Base-by-base conservation (phyloP, 2,888 invertebrate species). In the Sinhomidia bicolor region DNA sequence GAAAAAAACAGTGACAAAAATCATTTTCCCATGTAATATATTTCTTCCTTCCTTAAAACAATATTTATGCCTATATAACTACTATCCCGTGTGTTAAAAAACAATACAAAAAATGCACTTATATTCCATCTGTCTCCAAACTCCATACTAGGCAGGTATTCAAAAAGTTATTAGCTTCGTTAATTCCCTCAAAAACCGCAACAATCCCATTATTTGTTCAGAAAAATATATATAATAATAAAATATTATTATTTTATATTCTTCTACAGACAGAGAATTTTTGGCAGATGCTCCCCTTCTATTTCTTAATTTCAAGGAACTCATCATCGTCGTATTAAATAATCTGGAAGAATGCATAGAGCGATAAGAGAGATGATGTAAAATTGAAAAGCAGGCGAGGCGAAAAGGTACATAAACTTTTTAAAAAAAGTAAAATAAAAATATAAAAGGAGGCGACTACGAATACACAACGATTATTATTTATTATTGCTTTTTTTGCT, bases 1-100 rank as follows among this genome's bases (percentile, higher is more conserved):
- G n/a, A n/a, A n/a, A n/a, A n/a, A n/a, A n/a, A n/a, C 57, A 86
- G 86, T 87, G 81, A 81, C 86, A 87, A 87, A 86, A 87, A 79
- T 87, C 54, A 68, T 79, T 62, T 84, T 85, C 85, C 79, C 85
- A 79, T 84, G 76, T 23, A 60, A 84, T 60, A 26, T 41, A 68
- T 41, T 36, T 36, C 7, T 41, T 68, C 26, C 20, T 17, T 41
- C 20, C 36, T 57, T 47, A 65, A 65, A 65, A 71, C 60, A 80
- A 80, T 80, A 80, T 60, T 36, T 60, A 36, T 41, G 57, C n/a
- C n/a, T n/a, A n/a, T n/a, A n/a, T n/a, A n/a, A n/a, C n/a, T n/a
- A n/a, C n/a, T n/a, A n/a, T n/a, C n/a, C n/a, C n/a, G n/a, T n/a
- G n/a, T n/a, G n/a, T n/a, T n/a, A n/a, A n/a, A 29, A 23, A 60